phyloP scores from a whole-genome alignment of 2,797 vertebrate genomes.

The Rhynchotus rufescens region DNA sequence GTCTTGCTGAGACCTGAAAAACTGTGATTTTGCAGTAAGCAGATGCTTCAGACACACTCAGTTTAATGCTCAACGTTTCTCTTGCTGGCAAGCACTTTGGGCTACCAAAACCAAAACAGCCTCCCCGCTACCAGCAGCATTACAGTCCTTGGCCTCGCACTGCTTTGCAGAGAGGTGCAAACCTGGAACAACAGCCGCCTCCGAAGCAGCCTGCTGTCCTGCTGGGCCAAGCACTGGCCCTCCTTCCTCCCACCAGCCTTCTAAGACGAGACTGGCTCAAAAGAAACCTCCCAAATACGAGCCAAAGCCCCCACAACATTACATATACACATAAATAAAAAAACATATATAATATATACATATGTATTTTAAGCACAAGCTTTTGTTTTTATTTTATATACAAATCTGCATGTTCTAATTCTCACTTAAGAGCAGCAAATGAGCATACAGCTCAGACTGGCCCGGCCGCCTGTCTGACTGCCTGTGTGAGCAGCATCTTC shows the following conservation, averaged over 20 bases:
- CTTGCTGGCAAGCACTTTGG: not conserved
- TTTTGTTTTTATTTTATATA: not conserved
- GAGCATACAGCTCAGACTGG: not conserved
- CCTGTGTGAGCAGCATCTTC: not conserved
- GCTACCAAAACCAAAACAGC: not conserved
- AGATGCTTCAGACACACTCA: not conserved
- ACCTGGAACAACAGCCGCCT: not conserved
- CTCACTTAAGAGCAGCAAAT: not conserved
- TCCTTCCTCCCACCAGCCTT: not conserved
- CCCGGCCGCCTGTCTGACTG: not conserved
- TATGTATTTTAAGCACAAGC: not conserved
- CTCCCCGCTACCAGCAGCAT: not conserved
- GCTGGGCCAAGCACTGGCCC: not conserved
- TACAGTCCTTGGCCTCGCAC: not conserved
- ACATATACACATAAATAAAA: too few species aligned
- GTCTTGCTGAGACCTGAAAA: not conserved
- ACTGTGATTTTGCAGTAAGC: not conserved
- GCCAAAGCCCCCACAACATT: not conserved
- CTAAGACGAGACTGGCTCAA: not conserved
- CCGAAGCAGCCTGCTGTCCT: not conserved
- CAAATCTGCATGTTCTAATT: not conserved
- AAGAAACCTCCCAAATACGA: not conserved
- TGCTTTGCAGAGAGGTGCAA: accelerated
- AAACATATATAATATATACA: too few species aligned
- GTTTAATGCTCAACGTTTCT: not conserved